Conservation (phyloP, 2,888 invertebrate species). For the Caenorhabditis drosophilae region DNA sequence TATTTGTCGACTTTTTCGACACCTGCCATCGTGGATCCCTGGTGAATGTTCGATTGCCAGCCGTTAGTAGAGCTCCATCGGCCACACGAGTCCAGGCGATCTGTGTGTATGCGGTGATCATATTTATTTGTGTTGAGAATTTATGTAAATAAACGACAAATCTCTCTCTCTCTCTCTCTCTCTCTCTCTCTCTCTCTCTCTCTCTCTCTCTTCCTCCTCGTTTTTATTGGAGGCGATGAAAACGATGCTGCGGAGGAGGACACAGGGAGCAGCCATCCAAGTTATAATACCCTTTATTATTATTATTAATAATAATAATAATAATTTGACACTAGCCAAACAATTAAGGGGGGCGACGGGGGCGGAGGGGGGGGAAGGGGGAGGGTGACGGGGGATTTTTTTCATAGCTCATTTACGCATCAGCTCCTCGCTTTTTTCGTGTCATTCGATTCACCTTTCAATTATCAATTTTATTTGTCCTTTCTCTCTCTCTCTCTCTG, state of each 20-base stretch:
- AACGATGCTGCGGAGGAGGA: no score
- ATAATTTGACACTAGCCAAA: background rate
- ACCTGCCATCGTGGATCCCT: slow-evolving; percentile 64
- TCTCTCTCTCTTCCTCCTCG: background rate
- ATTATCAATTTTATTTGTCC: no score
- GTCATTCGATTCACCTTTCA: no score
- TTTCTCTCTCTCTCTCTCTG: no score
- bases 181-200: background rate
- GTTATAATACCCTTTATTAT: background rate
- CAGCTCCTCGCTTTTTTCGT: no score
- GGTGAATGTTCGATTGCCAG: slow-evolving; percentile 62
- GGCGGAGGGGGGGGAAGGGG: no score
- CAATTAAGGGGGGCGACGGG: background rate
- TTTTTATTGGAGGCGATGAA: no score
- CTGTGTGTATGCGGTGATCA: slow-evolving; percentile 9
- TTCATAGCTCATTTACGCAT: no score
- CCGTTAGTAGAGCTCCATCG: slow-evolving; percentile 65
- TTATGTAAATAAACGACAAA: no score
- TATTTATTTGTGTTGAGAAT: background rate
- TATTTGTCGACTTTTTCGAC: slow-evolving; percentile 46
- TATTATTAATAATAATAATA: background rate
- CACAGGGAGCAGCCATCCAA: no score
- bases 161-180: no score
- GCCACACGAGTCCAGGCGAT: slow-evolving; percentile 63
- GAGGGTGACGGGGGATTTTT: no score